Conservation (phyloP, 2,888 invertebrate genomes). For the Epirrhoe tristata region DNA sequence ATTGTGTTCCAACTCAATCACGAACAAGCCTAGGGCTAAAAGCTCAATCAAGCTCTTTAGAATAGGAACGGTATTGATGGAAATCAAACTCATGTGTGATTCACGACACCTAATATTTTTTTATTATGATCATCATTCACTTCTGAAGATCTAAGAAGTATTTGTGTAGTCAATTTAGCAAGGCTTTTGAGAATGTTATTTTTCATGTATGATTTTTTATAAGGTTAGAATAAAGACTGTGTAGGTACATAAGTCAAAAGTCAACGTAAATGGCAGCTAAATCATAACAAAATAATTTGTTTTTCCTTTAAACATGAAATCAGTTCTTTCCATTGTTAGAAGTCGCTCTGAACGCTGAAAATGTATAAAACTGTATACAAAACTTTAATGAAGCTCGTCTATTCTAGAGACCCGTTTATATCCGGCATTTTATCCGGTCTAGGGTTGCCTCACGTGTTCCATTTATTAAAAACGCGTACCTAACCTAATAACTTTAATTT, state of each 20-base stretch:
- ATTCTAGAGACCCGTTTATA: conserved; percentile 52
- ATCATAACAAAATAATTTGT: conserved; percentile 1
- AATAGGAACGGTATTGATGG: not conserved
- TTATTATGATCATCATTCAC: too few species aligned
- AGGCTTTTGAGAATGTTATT: too few species aligned
- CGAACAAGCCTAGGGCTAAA: conserved; percentile 2
- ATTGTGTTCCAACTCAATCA: conserved; percentile 43
- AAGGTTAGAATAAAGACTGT: too few species aligned
- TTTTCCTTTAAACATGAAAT: conserved; percentile 8
- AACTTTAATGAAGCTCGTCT: conserved; percentile 49
- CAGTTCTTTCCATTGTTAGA: conserved; percentile 26
- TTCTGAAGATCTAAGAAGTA: too few species aligned
- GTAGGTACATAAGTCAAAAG: not conserved
- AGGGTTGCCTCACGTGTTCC: conserved; percentile 36
- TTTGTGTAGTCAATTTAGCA: too few species aligned
- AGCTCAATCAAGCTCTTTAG: not conserved
- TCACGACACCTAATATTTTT: too few species aligned
- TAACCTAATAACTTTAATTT: not conserved
- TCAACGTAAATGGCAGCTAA: not conserved
- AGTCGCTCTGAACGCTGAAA: conserved; percentile 33
- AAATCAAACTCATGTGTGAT: not conserved
- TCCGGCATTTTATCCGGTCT: conserved; percentile 56
- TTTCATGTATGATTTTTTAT: too few species aligned
- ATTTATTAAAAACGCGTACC: not conserved
- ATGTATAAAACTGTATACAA: conserved; percentile 46